Percentiles rank a stretch among this genome's conserved stretches.
These are phyloP conservation scores for Anarsia innoxiella DNA, from an alignment of 2,888 invertebrate species.

Conservation along the genomic window DNA sequence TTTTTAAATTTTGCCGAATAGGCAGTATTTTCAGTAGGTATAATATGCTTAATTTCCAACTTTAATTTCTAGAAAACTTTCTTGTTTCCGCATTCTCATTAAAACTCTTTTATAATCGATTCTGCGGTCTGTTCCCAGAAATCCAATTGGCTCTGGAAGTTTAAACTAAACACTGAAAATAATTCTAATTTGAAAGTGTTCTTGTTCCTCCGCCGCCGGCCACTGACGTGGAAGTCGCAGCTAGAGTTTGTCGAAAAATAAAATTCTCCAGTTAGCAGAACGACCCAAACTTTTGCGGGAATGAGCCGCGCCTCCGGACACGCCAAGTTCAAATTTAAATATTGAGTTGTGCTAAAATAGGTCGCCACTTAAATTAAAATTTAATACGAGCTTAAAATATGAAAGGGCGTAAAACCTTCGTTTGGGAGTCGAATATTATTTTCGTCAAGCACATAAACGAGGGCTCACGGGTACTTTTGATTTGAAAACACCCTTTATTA, in stretches of 20 bases:
- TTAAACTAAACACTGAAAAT: constrained; percentile 11
- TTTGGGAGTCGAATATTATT: background rate
- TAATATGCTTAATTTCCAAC: too few relatives aligned
- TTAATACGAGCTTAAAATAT: background rate
- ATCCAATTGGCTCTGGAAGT: constrained; percentile 4
- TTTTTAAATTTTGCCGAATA: too few relatives aligned
- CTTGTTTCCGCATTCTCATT: constrained; percentile 2
- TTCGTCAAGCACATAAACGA: background rate
- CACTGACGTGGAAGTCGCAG: background rate
- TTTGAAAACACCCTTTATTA: constrained; percentile 20
- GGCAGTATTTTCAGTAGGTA: too few relatives aligned
- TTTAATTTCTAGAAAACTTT: too few relatives aligned
- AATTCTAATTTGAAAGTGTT: constrained; percentile 6
- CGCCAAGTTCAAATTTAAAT: constrained; percentile 33
- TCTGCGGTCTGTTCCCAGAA: background rate
- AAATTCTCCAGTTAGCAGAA: constrained; percentile 20
- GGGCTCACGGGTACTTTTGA: constrained; percentile 14
- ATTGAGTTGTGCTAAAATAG: constrained; percentile 10
- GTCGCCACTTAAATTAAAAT: constrained; percentile 4
- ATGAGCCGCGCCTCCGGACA: constrained; percentile 27
- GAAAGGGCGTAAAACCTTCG: background rate
- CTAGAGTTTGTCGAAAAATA: constrained; percentile 10
- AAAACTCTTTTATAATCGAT: constrained; percentile 3
- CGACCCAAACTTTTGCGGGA: constrained; percentile 29
- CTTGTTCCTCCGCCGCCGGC: background rate